Percentiles rank a stretch among this genome's conserved stretches.
phyloP scores from a whole-genome alignment of 2,888 invertebrate genomes.

The Drosophila algonquin region DNA sequence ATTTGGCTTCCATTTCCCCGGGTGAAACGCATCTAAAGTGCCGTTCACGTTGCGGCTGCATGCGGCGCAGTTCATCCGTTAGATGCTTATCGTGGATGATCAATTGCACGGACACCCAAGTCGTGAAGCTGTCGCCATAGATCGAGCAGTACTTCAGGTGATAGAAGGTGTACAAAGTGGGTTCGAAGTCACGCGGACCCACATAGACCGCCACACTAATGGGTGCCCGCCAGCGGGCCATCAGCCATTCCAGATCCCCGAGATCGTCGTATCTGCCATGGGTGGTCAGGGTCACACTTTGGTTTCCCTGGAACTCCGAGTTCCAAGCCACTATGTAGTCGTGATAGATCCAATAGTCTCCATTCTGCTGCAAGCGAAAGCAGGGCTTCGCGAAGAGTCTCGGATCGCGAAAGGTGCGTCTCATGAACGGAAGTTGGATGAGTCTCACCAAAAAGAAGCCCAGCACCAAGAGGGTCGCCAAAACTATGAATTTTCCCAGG shows the following conservation, averaged over 20 bases:
- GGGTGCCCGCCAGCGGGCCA: conserved; percentile 45
- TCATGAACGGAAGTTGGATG: neutral
- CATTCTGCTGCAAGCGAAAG: conserved; percentile 49
- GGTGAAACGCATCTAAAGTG: neutral
- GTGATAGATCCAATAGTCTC: conserved; percentile 52
- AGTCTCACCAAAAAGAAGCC: neutral
- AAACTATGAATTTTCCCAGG: neutral
- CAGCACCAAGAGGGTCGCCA: neutral
- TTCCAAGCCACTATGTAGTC: conserved; percentile 28
- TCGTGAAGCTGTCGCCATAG: conserved; percentile 3
- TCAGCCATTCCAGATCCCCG: conserved; percentile 30
- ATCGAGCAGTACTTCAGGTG: conserved; percentile 42
- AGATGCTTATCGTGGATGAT: conserved; percentile 30
- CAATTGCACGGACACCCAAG: conserved; percentile 50
- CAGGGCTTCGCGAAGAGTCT: neutral
- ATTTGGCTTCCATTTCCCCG: neutral
- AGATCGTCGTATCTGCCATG: conserved; percentile 49
- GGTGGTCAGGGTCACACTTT: conserved; percentile 45
- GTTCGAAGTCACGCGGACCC: conserved; percentile 14
- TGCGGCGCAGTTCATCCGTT: conserved; percentile 5
- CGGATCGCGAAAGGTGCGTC: neutral
- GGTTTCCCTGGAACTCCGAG: conserved; percentile 2
- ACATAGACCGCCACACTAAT: conserved; percentile 50
- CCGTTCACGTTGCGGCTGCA: neutral
- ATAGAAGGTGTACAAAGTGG: conserved; percentile 13